Evolutionary conservation across 2,797 vertebrate genomes (phyloP).

Genomic region (Ibycter americanus): DNA sequence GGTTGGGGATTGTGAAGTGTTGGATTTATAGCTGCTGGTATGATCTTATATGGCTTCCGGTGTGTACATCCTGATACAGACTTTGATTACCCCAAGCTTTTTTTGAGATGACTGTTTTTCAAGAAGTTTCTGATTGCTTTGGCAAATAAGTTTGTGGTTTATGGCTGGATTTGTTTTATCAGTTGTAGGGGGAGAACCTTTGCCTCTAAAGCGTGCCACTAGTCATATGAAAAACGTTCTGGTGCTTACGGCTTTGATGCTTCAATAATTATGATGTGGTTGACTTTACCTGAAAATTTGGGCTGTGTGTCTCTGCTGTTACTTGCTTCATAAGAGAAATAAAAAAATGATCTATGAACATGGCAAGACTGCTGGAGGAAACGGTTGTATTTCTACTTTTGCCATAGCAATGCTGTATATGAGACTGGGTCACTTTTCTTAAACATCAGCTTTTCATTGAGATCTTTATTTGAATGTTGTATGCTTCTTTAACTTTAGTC

Average conservation of each 20-base stretch:
- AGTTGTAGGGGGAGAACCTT: neutral
- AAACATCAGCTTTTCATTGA: neutral
- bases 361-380: neutral
- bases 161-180: neutral
- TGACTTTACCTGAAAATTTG: neutral
- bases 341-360: neutral
- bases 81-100: neutral
- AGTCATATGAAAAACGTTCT: neutral
- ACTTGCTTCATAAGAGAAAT: neutral
- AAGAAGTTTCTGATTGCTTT: neutral
- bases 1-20: neutral
- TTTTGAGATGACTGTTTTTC: neutral
- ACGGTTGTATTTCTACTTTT: neutral
- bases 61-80: neutral
- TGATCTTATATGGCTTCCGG: neutral
- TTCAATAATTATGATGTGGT: neutral
- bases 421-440: neutral
- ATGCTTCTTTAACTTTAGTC: neutral
- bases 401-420: rapidly evolving
- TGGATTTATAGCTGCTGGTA: neutral
- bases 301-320: neutral
- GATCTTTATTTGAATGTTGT: neutral
- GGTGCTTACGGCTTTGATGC: neutral
- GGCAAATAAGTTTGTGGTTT: neutral
- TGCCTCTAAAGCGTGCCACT: neutral